These are phyloP conservation scores for Platysternon megacephalum DNA, from an alignment of 2,113 vertebrate species.

Conservation along the genomic window DNA sequence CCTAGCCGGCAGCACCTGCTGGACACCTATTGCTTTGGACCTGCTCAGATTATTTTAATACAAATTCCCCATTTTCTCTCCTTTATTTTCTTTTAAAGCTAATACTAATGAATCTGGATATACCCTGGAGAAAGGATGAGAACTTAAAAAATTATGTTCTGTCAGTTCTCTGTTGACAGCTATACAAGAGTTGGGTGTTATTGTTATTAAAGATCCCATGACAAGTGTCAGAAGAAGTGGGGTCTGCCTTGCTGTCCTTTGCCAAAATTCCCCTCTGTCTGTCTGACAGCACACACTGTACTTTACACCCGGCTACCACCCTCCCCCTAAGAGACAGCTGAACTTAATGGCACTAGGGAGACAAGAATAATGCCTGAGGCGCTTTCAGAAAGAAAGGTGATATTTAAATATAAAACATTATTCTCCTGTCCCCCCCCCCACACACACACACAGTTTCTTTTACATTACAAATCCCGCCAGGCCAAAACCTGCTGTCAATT, in stretches of 20 bases:
- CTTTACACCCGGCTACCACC: background rate
- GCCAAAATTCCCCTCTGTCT: background rate
- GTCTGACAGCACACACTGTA: no score
- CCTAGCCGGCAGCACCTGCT: background rate
- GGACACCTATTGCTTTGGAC: background rate
- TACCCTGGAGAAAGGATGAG: background rate
- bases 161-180: background rate
- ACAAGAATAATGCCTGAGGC: no score
- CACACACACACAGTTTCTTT: background rate
- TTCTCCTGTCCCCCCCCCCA: background rate
- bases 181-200: background rate
- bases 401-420: background rate
- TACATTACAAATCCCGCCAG: background rate
- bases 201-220: background rate
- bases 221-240: background rate
- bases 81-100: background rate
- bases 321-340: no score
- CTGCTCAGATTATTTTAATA: background rate
- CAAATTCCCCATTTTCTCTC: background rate
- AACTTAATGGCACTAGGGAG: background rate
- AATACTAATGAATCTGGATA: background rate
- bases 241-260: background rate
- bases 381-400: background rate
- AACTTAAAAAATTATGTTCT: background rate
- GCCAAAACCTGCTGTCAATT: background rate